Evolutionary conservation across 2,113 vertebrate species (phyloP).

Genomic region (Crotalus viridis): DNA sequence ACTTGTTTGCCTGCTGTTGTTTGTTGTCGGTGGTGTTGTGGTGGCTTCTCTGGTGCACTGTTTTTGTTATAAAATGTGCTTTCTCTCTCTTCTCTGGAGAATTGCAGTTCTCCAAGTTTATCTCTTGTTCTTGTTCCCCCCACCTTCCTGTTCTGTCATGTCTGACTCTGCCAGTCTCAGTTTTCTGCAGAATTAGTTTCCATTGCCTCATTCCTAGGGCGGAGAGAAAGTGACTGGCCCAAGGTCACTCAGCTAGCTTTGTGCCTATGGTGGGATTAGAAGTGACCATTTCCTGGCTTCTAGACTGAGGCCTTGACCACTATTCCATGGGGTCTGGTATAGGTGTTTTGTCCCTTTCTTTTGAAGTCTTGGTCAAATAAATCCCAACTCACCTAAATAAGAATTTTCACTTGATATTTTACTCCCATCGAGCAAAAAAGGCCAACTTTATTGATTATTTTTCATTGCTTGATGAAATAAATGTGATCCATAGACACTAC

Average conservation of each 20-base stretch:
- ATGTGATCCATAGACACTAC: neutral
- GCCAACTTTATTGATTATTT: neutral
- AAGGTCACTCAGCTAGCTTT: too few species aligned
- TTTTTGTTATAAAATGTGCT: neutral
- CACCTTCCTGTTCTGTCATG: neutral
- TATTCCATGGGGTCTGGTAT: too few species aligned
- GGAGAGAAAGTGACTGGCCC: neutral
- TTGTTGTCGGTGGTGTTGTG: neutral
- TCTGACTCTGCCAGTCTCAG: neutral
- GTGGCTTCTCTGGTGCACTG: neutral
- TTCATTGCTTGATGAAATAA: neutral
- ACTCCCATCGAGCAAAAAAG: neutral
- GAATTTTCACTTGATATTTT: neutral
- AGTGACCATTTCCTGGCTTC: neutral
- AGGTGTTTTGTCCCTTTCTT: neutral
- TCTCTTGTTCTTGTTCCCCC: neutral
- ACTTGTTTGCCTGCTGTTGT: neutral
- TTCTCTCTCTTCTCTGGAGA: constrained; percentile 3
- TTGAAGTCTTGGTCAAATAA: constrained; percentile 37
- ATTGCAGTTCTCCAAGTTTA: constrained; percentile 33
- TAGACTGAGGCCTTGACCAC: neutral
- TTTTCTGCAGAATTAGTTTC: neutral
- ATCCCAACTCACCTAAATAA: neutral
- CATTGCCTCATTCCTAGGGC: neutral
- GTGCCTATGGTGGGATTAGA: too few species aligned